Evolutionary conservation across 2,113 vertebrate species (phyloP).

Genomic region (Xenopus tropicalis): UCB_Xtro_10.0 CM004448.2:67768501-67769000

Average conservation of each 20-base stretch:
- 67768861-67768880: background rate
- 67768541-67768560: constrained; percentile 46
- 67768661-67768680: no score
- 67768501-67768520: constrained; percentile 44
- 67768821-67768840: constrained; percentile 53
- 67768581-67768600: constrained; percentile 39
- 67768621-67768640: constrained; percentile 54
- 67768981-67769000: background rate
- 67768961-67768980: no score
- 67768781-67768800: constrained; percentile 55
- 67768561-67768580: constrained; percentile 46
- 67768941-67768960: no score
- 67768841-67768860: constrained; percentile 53
- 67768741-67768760: constrained; percentile 26
- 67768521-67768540: constrained; percentile 48
- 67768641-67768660: constrained; percentile 8
- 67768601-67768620: constrained; percentile 45
- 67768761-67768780: constrained; percentile 50
- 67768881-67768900: no score
- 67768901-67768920: no score
- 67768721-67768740: background rate
- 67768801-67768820: constrained; percentile 52
- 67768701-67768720: no score
- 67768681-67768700: no score
- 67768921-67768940: no score